Evolutionary conservation across 2,888 invertebrate species (phyloP), one percentile per base, ranked within the genome.

Genomic region (Netelia virgata): DNA sequence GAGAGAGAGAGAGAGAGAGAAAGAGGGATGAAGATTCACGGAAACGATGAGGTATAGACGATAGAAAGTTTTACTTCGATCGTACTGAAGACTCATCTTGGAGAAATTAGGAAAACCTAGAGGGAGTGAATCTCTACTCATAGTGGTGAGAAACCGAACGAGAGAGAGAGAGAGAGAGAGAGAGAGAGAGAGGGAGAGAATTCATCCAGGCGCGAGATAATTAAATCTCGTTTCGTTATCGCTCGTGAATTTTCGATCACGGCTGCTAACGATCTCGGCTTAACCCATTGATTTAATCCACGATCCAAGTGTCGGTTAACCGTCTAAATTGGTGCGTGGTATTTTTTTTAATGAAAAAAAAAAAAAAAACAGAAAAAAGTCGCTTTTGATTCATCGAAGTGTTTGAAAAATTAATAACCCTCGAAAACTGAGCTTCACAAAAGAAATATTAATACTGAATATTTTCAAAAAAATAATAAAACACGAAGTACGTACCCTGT

Each of bases 201-300:
- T 73, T 79, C 57, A 79, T 64, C 50, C 47, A 59, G 66, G 70
- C 77, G 77, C 77, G 57, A 57, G 73, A 82, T 82, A 82, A 84
- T 84, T 84, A 70, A 82, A 84, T 84, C 82, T 75, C 64, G 73
- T 64, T 70, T 82, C 81, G 75, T 78, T 82, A 50, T 50, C 53
- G 64, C 78, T 76, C 82, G 61, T 78, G 63, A 84, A 70, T 75
- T 84, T 53, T 64, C 82, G 69, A 84, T 82, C 82, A 66, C 70
- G 61, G 59, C 57, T 73, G 69, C 69, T 75, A 72, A 82, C 75
- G 77, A 81, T 75, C 69, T 55, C 23, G 23, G 53, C 43, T 69
- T 50, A n/a, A 53, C 28, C 23, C 55, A 70, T 70, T 69, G 59
- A 79, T 82, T 84, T 77, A 63, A 81, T 84, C 78, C 23, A 74